Conservation (phyloP, 2,113 vertebrate species). For the Cryptomyrus ogoouensis region DNA sequence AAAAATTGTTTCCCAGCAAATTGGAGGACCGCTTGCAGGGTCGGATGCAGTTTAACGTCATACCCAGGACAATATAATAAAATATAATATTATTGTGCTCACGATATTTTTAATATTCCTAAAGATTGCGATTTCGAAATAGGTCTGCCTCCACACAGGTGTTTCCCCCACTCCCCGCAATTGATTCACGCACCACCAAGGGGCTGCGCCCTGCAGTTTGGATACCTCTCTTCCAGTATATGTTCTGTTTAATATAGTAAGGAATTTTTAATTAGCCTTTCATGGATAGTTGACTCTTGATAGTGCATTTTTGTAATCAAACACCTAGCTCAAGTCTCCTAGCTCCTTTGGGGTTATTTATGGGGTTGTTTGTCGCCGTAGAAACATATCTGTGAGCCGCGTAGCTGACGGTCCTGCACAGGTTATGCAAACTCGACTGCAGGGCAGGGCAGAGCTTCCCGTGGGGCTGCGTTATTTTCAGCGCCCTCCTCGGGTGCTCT, state of each 20-base stretch:
- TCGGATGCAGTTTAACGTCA: background rate
- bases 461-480: background rate
- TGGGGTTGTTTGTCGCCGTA: background rate
- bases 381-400: background rate
- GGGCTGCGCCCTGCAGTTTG: background rate
- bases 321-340: background rate
- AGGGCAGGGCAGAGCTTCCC: background rate
- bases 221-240: background rate
- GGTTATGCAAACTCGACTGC: background rate
- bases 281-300: background rate
- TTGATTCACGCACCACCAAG: background rate
- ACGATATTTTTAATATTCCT: background rate
- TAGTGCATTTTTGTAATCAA: background rate
- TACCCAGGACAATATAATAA: background rate
- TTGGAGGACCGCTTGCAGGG: background rate
- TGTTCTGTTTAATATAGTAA: background rate
- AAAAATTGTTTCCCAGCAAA: background rate
- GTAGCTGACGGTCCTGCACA: background rate
- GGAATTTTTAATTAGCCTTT: background rate
- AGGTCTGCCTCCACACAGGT: background rate
- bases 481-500: background rate
- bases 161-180: background rate
- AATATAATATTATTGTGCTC: background rate
- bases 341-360: background rate
- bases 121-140: background rate